Evolutionary conservation across 64 coral and sea anemone genomes (phyloP).

Genomic region (Pachyseris speciosa): DNA sequence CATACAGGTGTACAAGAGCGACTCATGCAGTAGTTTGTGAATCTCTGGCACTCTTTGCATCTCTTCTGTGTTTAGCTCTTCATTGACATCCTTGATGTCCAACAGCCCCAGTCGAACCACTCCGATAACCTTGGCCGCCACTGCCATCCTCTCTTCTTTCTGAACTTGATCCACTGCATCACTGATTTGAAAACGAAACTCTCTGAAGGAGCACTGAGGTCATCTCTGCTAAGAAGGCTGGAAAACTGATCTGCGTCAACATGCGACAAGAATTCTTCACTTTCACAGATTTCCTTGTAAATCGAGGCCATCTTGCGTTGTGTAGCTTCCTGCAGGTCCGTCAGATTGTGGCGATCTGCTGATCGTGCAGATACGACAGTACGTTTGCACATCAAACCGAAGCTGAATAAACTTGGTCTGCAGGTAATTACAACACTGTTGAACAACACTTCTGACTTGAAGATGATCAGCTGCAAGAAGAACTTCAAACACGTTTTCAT

Average conservation of each 20-base stretch:
- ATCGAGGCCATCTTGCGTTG: neutral
- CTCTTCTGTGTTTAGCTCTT: neutral
- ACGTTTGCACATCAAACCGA: conserved; percentile 1
- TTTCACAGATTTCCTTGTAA: conserved; percentile 2
- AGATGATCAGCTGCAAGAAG: neutral
- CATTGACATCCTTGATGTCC: neutral
- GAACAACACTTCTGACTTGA: neutral
- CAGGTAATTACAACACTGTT: neutral
- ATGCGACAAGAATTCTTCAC: neutral
- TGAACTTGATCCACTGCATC: conserved; percentile 2
- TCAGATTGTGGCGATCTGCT: neutral
- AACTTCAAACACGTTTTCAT: conserved; percentile 24
- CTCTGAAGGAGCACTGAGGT: conserved; percentile 17
- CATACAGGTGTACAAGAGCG: neutral
- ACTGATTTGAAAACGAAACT: conserved; percentile 10
- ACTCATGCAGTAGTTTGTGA: neutral
- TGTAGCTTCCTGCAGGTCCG: neutral
- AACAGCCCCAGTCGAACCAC: conserved; percentile 1
- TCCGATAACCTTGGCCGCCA: neutral
- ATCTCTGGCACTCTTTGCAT: neutral
- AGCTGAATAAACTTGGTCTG: neutral
- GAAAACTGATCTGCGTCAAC: neutral
- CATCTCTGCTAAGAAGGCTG: neutral
- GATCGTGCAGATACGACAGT: neutral
- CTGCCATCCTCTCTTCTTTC: neutral